Percentiles rank a stretch among this genome's conserved stretches.
Conservation (phyloP, 2,888 invertebrate genomes). For the Trichogramma dendrolimi region DNA sequence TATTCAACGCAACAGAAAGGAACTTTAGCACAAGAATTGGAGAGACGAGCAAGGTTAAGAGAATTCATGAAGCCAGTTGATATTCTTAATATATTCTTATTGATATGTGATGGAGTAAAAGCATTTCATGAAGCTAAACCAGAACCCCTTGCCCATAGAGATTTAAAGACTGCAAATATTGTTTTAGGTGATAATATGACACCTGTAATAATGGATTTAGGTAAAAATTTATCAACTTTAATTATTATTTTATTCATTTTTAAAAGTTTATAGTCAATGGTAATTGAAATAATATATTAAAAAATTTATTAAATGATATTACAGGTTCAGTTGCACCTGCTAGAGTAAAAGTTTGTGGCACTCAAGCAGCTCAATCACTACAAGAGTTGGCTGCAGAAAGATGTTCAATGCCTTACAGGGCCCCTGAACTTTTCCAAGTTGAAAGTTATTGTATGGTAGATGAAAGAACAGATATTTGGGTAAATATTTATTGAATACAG, state of each 20-base stretch:
- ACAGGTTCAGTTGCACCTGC: conserved; percentile 65
- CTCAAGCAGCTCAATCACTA: conserved; percentile 65
- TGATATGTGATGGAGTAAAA: conserved; percentile 70
- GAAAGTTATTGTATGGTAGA: conserved; percentile 76
- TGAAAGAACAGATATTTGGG: conserved; percentile 85
- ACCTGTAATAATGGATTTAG: conserved; percentile 80
- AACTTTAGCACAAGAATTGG: conserved; percentile 68
- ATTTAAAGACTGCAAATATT: conserved; percentile 82
- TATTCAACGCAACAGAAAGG: conserved; percentile 58
- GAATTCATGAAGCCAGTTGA: conserved; percentile 64
- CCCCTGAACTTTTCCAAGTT: conserved; percentile 83
- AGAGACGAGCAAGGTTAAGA: conserved; percentile 57
- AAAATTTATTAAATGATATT: background rate
- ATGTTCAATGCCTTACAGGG: conserved; percentile 83
- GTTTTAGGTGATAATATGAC: conserved; percentile 67
- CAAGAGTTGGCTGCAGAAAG: conserved; percentile 80
- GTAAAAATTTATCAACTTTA: conserved; percentile 42
- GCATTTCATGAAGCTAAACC: conserved; percentile 72
- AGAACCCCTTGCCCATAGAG: conserved; percentile 74
- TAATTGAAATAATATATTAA: background rate
- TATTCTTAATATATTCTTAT: conserved; percentile 66
- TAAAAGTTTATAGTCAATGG: too few species aligned
- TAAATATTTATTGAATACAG: conserved; percentile 43
- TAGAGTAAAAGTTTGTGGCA: conserved; percentile 63
- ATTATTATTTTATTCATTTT: conserved; percentile 6